Conservation (phyloP, 2,888 invertebrate genomes). For the Keiferia lycopersicella region DNA sequence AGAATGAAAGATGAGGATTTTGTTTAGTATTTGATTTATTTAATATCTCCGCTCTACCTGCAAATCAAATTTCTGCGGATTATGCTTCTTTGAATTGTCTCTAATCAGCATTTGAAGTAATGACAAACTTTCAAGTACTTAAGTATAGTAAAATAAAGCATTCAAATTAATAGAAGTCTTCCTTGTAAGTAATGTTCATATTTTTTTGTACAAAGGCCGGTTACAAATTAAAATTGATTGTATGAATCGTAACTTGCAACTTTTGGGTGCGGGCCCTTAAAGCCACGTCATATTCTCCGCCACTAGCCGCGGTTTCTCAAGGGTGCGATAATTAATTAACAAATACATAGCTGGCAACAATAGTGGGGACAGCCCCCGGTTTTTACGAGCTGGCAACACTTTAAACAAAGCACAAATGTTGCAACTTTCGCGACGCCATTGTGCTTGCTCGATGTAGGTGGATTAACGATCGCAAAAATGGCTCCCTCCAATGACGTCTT, state of each 20-base stretch:
- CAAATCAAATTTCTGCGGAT: too few species aligned
- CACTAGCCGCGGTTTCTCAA: not conserved
- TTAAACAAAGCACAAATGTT: conserved; percentile 40
- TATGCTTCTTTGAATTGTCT: too few species aligned
- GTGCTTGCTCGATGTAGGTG: conserved; percentile 38
- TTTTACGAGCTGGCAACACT: conserved; percentile 42
- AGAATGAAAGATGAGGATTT: too few species aligned
- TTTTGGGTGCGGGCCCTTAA: not conserved
- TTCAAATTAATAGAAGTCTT: too few species aligned
- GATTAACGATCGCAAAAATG: conserved; percentile 39
- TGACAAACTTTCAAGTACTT: too few species aligned
- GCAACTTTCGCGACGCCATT: conserved; percentile 34
- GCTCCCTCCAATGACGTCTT: conserved; percentile 24
- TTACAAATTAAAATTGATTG: not conserved
- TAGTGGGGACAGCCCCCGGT: conserved; percentile 42
- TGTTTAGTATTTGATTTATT: too few species aligned
- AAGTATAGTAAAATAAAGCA: too few species aligned
- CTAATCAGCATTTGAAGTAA: too few species aligned
- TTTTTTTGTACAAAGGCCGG: too few species aligned
- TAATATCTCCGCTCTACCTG: too few species aligned
- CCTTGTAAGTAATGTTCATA: too few species aligned
- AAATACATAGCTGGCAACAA: conserved; percentile 44
- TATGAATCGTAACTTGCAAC: not conserved
- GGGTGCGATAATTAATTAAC: conserved; percentile 51
- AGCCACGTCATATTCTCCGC: conserved; percentile 19